A percentile compares a stretch with the other conserved stretches of the same genome.
phyloP scores from a whole-genome alignment of 2,797 vertebrate species.

The Capromys pilorides region DNA sequence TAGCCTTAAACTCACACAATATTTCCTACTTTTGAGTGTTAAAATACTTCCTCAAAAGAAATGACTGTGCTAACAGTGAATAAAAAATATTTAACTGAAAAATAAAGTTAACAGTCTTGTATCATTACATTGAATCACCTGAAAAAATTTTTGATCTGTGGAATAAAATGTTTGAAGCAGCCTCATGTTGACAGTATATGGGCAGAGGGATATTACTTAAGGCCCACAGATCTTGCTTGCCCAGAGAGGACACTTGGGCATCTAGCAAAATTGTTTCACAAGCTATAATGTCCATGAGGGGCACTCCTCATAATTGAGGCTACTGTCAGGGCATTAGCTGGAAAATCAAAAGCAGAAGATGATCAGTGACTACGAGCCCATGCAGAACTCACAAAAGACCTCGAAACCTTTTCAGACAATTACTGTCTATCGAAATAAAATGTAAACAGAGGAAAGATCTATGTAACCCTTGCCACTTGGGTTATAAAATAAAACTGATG shows the following conservation, averaged over 20 bases:
- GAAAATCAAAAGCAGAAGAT: background rate
- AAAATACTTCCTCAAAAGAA: slow-evolving; percentile 41
- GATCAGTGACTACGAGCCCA: background rate
- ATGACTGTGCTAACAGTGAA: background rate
- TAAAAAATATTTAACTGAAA: background rate
- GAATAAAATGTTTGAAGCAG: background rate
- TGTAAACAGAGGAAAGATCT: background rate
- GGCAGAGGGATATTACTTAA: background rate
- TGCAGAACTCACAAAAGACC: background rate
- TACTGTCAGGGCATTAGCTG: background rate
- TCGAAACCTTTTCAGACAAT: background rate
- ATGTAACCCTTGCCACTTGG: background rate
- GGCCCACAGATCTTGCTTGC: background rate
- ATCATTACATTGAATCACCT: background rate
- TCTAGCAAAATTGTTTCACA: background rate
- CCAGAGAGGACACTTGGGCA: background rate
- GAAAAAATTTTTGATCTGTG: slow-evolving; percentile 53
- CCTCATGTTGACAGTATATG: background rate
- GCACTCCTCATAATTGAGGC: background rate
- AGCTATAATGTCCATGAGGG: background rate
- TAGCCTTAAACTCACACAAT: background rate
- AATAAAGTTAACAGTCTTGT: slow-evolving; percentile 10
- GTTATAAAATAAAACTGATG: background rate
- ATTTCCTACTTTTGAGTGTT: background rate
- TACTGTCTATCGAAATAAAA: background rate